Evolutionary conservation across 2,797 vertebrate genomes (phyloP), one percentile per base, ranked within the genome.

Genomic region (Scleropages formosus): DNA sequence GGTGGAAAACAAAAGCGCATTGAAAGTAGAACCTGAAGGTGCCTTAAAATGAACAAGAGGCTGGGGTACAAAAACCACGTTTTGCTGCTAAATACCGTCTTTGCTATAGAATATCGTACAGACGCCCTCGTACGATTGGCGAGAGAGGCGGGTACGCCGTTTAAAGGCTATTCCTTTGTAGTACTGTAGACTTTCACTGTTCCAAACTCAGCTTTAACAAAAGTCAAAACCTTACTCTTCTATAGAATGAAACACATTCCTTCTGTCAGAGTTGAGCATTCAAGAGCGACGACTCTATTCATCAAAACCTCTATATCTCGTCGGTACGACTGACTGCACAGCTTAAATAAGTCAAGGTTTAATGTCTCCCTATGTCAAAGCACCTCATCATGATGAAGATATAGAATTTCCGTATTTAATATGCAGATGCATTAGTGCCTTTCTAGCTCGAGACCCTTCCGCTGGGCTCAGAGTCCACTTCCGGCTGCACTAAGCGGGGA

Each of bases 341-440:
- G n/a, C 27, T 64, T 64, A 64, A 64, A 64, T n/a, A 26, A 62
- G 60, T 26, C 26, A 62, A 62, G 16, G 46, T 53, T 49, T 72
- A 31, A 72, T 26, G 58, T 69, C 67, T 69, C 47, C 47, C 15
- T 69, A 15, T 69, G 47, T 4, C 67, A 69, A 67, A 69, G 67
- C 2, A 12, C 13, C 69, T 49, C 20, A 12, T 69, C 44, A 51
- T 51, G 6, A 26, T 51, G 67, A 49, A 74, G 11, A 20, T 13
- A 10, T 16, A 64, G 61, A 62, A 74, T 74, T 61, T 64, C 60
- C 60, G 49, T 51, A 46, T 46, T 31, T 66, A 46, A 59, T 26
- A 68, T 68, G 49, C 26, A 64, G 26, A 24, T 65, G 20, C 49
- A 49, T 51, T 27, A 39, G 20, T 44, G 20, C 11, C 31, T 66